Percentiles rank a stretch among this genome's conserved stretches.
Conservation (phyloP, 2,888 invertebrate species). For the Athetis lepigone region DNA sequence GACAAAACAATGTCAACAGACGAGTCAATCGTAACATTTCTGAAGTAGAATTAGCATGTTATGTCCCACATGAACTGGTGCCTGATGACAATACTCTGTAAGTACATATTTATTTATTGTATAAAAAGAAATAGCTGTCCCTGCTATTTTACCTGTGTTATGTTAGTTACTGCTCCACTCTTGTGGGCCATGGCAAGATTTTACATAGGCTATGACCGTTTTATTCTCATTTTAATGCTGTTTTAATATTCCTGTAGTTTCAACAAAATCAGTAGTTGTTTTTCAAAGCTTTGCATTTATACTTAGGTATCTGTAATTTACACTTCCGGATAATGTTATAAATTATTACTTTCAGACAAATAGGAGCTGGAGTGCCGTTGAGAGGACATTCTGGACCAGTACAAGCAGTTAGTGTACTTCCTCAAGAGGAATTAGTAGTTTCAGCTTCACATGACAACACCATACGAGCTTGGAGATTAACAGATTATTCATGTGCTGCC, state of each 20-base stretch:
- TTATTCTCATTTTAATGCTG: too few relatives aligned
- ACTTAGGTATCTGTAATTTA: neutral
- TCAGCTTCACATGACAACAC: constrained; percentile 94
- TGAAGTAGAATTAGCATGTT: constrained; percentile 87
- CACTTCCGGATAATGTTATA: neutral
- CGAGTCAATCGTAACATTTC: constrained; percentile 85
- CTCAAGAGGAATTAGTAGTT: constrained; percentile 92
- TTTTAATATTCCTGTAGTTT: too few relatives aligned
- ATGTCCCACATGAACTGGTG: constrained; percentile 85
- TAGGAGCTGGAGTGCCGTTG: constrained; percentile 91
- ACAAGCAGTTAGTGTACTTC: constrained; percentile 92
- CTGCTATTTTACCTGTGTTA: too few relatives aligned
- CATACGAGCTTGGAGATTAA: constrained; percentile 94
- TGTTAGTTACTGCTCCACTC: too few relatives aligned
- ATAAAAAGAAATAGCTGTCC: too few relatives aligned
- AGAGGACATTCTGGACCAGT: constrained; percentile 94
- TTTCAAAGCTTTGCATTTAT: neutral
- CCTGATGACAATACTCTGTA: constrained; percentile 86
- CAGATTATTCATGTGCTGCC: constrained; percentile 93
- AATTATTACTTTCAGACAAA: constrained; percentile 76
- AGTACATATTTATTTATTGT: constrained; percentile 61
- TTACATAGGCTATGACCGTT: too few relatives aligned
- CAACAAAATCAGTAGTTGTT: too few relatives aligned
- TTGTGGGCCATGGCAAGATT: too few relatives aligned
- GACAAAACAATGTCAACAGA: constrained; percentile 83